Conservation (phyloP, 1,140 invertebrate species). For the Mercenaria mercenaria region DNA sequence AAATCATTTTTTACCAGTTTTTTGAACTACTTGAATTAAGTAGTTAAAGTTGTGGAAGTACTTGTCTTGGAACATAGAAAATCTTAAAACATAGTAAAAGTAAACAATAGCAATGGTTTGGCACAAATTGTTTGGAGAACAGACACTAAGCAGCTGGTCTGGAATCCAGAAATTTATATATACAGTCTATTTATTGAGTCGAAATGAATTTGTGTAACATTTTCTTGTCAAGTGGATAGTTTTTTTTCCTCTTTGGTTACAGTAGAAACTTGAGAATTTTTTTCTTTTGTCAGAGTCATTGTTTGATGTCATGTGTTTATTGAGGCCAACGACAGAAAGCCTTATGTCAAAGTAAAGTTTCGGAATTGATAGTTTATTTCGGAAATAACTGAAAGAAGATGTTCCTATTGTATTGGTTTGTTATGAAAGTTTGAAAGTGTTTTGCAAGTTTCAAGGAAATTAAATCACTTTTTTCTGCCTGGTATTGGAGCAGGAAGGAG, state of each 20-base stretch:
- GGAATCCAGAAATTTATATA: neutral
- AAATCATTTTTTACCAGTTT: too few relatives aligned
- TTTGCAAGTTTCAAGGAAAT: neutral
- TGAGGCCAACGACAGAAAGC: too few relatives aligned
- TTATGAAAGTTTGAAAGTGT: neutral
- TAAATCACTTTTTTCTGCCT: neutral
- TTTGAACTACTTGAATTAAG: too few relatives aligned
- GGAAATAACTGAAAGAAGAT: too few relatives aligned
- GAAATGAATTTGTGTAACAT: neutral
- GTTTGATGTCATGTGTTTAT: too few relatives aligned
- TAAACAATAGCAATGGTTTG: slow-evolving; percentile 12
- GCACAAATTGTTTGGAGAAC: slow-evolving; percentile 4
- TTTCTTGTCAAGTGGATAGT: neutral
- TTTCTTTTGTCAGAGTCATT: too few relatives aligned
- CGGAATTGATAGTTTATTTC: too few relatives aligned
- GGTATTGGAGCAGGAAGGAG: neutral
- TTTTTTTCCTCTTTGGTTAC: too few relatives aligned
- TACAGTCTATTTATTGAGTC: slow-evolving; percentile 3
- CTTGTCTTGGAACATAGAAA: neutral
- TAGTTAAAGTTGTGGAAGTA: too few relatives aligned
- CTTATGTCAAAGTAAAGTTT: too few relatives aligned
- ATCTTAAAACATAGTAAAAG: neutral
- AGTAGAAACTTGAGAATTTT: too few relatives aligned
- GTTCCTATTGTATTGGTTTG: too few relatives aligned
- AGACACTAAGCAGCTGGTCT: neutral